Percentiles rank a stretch among this genome's conserved stretches.
Evolutionary conservation across 1,140 invertebrate species (phyloP).

Genomic region (Phocides pigmalion): DNA sequence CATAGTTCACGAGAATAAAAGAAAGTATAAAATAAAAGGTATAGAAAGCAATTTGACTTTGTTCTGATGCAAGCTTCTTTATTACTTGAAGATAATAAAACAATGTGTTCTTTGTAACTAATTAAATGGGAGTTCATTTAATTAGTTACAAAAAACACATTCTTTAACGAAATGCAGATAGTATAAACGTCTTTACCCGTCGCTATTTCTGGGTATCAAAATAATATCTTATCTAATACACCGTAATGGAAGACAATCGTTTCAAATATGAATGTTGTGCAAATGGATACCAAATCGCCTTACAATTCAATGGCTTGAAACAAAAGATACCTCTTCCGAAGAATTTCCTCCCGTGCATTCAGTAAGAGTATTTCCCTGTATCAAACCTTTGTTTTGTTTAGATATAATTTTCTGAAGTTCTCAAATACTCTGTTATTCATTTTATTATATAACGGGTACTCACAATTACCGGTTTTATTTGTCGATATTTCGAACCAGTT

Average conservation of each 20-base stretch:
- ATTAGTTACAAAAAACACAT: too few relatives aligned
- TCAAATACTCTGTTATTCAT: background rate
- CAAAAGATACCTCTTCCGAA: background rate
- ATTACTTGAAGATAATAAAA: constrained; percentile 17
- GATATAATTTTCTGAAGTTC: background rate
- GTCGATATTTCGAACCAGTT: too few relatives aligned
- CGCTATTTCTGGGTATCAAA: too few relatives aligned
- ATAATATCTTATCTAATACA: too few relatives aligned
- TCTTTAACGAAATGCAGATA: too few relatives aligned
- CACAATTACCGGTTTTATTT: too few relatives aligned
- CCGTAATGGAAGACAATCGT: too few relatives aligned
- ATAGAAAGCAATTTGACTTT: constrained; percentile 17
- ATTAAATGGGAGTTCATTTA: background rate
- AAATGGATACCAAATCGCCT: constrained; percentile 6
- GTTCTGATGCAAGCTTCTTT: constrained; percentile 15
- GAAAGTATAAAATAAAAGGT: too few relatives aligned
- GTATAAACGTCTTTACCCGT: too few relatives aligned
- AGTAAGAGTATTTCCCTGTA: background rate
- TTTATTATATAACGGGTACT: too few relatives aligned
- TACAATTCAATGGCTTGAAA: constrained; percentile 4
- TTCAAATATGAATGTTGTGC: background rate
- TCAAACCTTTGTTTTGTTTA: constrained; percentile 7
- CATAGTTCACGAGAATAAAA: constrained; percentile 19
- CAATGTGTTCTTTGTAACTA: constrained; percentile 6
- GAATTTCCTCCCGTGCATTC: background rate